Base-by-base conservation (phyloP, 2,888 invertebrate genomes). In the Portevinia maculata region DNA sequence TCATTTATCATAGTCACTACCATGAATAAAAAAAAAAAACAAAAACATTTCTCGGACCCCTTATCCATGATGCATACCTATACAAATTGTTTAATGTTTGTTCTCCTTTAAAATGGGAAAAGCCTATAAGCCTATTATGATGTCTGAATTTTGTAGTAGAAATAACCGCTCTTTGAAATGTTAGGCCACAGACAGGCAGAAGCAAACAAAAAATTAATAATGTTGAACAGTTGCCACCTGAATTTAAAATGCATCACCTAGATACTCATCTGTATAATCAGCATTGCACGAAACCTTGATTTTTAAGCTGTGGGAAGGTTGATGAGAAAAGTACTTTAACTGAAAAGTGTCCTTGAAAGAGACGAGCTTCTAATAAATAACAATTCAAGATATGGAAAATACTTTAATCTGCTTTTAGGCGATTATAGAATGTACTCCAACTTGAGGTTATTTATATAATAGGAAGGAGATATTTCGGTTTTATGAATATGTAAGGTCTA, bases 281-380 rank as follows among this genome's bases (percentile, higher is more conserved):
- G 52, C 30, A 39, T 64, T 30, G 6, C n/a, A 39, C 30, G 19
- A 4, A 39, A 52, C 64, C 64, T 64, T 64, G 64, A 64, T 39
- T 39, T 11, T 64, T 52, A 28, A 30, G 39, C 39, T 24, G 28
- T 32, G 32, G n/a, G 19, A 8, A 21, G 24, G 46, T n/a, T 28
- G 39, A 21, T 21, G 19, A n/a, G 17, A 24, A 15, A 5, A 64
- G 37, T 52, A 1, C 24, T 62, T 11, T n/a, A n/a, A n/a, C 48
- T 34, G 1, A 6, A 13, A 62, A 48, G 48, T 48, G 15, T 46
- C 46, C 60, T 60, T 60, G 46, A 32, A 32, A 24, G 30, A 19
- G 9, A 30, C 41, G 17, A 46, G 6, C 32, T 41, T 41, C 39
- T 24, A 13, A 55, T 24, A 37, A 34, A 62, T 39, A 62, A 24